phyloP scores from a whole-genome alignment of 2,113 vertebrate species.

The Pogona vitticeps region DNA sequence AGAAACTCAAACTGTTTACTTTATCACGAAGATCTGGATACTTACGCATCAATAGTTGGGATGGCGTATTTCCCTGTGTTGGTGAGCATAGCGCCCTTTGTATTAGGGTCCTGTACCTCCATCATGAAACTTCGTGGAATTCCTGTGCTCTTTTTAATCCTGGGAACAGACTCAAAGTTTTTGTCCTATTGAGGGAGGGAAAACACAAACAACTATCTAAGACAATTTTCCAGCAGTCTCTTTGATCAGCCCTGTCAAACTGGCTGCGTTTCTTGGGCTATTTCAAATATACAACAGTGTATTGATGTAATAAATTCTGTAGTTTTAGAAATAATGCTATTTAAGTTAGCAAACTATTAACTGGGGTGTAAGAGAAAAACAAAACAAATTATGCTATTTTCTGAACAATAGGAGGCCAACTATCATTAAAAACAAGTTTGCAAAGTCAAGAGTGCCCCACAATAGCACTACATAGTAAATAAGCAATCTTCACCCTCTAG shows the following conservation, averaged over 20 bases:
- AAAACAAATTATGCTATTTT: background rate
- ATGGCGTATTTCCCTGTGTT: conserved; percentile 94
- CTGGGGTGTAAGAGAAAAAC: too few relatives aligned
- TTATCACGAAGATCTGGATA: conserved; percentile 18
- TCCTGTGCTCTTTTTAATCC: conserved; percentile 96
- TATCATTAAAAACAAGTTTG: background rate
- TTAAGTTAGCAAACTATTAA: background rate
- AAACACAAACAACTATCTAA: conserved; percentile 7
- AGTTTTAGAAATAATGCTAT: background rate
- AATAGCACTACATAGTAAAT: background rate
- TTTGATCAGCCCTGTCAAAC: background rate
- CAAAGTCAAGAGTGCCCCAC: background rate
- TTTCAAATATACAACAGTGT: background rate
- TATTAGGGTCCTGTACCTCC: conserved; percentile 94
- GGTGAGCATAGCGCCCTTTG: conserved; percentile 96
- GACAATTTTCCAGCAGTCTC: background rate
- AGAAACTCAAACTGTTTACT: background rate
- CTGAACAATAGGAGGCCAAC: background rate
- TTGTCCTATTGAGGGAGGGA: conserved; percentile 84
- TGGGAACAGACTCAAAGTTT: conserved; percentile 86
- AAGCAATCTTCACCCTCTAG: background rate
- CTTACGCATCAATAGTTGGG: conserved; percentile 96
- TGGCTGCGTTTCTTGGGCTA: background rate
- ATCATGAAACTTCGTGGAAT: conserved; percentile 98
- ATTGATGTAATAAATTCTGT: background rate